phyloP scores from a whole-genome alignment of 2,888 invertebrate genomes.

The Reticulitermes lucifugus region DNA sequence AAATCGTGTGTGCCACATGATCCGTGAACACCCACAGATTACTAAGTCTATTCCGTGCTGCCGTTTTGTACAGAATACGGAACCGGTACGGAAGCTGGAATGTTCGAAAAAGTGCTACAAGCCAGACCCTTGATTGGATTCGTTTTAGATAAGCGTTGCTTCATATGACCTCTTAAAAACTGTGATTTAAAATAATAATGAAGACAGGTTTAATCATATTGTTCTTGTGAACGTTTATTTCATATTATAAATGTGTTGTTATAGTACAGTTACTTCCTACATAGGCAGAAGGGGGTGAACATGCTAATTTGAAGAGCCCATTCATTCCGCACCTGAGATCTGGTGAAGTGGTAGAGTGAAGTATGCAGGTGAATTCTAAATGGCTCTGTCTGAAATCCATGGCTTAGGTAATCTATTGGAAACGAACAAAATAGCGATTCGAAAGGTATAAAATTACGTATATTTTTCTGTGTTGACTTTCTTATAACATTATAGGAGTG shows the following conservation, averaged over 20 bases:
- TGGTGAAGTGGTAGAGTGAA: conserved; percentile 44
- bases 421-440: conserved; percentile 43
- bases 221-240: not conserved
- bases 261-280: not conserved
- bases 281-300: conserved; percentile 25
- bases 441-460: conserved; percentile 43
- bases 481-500: not conserved
- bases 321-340: conserved; percentile 50
- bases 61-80: too few relatives aligned
- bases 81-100: not conserved
- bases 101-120: not conserved
- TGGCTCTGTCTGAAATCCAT: conserved; percentile 50
- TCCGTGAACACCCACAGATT: too few relatives aligned
- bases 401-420: conserved; percentile 49
- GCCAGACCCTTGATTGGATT: not conserved
- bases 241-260: not conserved
- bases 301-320: conserved; percentile 39
- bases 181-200: not conserved
- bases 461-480: not conserved
- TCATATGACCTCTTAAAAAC: not conserved
- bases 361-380: conserved; percentile 50
- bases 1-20: too few relatives aligned
- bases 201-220: not conserved
- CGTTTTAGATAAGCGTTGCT: not conserved
- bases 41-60: too few relatives aligned